Conservation (phyloP, 1,140 invertebrate genomes). For the Bombus superbus region DNA sequence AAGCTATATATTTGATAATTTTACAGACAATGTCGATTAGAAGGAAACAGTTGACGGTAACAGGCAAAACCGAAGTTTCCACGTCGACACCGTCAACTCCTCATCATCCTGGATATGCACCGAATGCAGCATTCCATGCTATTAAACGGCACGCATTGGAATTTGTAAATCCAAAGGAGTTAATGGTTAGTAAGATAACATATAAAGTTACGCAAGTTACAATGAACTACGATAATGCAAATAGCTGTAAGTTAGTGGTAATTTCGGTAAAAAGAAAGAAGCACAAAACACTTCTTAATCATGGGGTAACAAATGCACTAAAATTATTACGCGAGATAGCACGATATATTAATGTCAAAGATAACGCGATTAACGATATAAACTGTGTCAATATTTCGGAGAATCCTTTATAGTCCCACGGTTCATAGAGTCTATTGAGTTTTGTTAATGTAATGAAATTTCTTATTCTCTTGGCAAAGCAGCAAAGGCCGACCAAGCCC, state of each 20-base stretch:
- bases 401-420: constrained; percentile 53
- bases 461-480: constrained; percentile 82
- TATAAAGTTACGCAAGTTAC: not conserved
- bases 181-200: constrained; percentile 87
- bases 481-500: constrained; percentile 85
- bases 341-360: not conserved
- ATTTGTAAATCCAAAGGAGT: constrained; percentile 94
- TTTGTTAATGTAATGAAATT: constrained; percentile 78
- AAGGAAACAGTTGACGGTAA: constrained; percentile 86
- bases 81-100: constrained; percentile 78
- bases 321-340: constrained; percentile 8
- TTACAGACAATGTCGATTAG: constrained; percentile 86
- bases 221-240: not conserved
- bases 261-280: constrained; percentile 3
- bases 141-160: constrained; percentile 96
- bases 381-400: constrained; percentile 10
- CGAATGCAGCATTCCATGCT: constrained; percentile 96
- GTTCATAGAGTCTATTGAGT: constrained; percentile 51
- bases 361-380: not conserved
- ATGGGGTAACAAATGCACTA: constrained; percentile 21
- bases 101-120: constrained; percentile 86
- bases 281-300: constrained; percentile 23
- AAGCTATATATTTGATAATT: constrained; percentile 29
- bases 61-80: constrained; percentile 84
- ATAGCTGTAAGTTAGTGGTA: not conserved